Base-by-base conservation (phyloP, 1,140 invertebrate species). In the Diabrotica undecimpunctata region DNA sequence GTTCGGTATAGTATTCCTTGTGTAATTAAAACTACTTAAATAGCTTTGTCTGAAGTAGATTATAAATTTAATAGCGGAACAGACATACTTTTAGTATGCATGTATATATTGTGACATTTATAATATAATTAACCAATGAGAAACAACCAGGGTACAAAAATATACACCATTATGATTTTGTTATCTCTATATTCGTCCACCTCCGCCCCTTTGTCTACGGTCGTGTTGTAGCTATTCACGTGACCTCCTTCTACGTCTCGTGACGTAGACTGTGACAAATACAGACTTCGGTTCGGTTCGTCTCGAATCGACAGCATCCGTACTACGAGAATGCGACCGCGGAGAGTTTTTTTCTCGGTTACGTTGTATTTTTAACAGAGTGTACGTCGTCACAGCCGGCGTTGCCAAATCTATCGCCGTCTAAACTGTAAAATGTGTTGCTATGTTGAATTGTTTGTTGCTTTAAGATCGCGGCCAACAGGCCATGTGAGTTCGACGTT, bases 371-470 rank as follows among this genome's bases (percentile, higher is more conserved):
- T 79, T 79, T 81, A 81, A 77, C 25, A 80, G 78, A 78, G 79
- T 79, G 78, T 80, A 81, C 80, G 79, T 80, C 80, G 80, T 82
- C 81, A 81, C 78, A 79, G 8, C 8, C 81, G 79, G 76, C 74
- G 81, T 81, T 82, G 81, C 80, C 81, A 73, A 73, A 10, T 46
- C n/a, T 0, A 46, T 46, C 8, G 8, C n/a, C 41, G 8, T 46
- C 41, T 46, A 2, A 46, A 46, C 41, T 46, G 41, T 46, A 46
- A 46, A 10, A 46, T 46, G 41, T 46, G 41, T 46, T 46, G 41
- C 5, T 46, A 46, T 8, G 41, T 46, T 25, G 25, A 25, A 25
- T 25, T 25, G 25, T 25, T 25, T 25, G 25, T 25, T 25, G 25
- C 25, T 25, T 25, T 25, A 25, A 25, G 25, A 25, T 46, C 41